Percentiles rank a stretch among this genome's conserved stretches.
phyloP scores from a whole-genome alignment of 2,888 invertebrate species.

The Leptinotarsa haldemani region DNA sequence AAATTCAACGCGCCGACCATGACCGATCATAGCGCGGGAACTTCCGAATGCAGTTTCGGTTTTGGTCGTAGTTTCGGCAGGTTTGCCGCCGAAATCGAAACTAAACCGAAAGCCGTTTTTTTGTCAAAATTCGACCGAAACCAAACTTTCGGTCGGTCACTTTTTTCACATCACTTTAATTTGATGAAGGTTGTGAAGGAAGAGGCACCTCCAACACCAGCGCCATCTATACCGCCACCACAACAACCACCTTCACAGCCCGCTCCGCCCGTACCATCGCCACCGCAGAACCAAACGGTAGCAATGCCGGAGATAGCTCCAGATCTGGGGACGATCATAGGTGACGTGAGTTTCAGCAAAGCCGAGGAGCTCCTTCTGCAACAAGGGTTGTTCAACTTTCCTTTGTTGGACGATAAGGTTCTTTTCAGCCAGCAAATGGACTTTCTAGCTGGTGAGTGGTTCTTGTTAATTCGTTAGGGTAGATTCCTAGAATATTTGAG shows the following conservation, averaged over 20 bases:
- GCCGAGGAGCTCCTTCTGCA: slow-evolving; percentile 60
- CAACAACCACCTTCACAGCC: neutral
- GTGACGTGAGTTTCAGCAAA: slow-evolving; percentile 57
- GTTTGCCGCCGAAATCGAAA: no score
- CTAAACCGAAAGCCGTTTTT: no score
- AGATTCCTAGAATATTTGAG: no score
- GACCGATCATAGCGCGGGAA: no score
- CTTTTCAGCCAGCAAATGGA: slow-evolving; percentile 57
- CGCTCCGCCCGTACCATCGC: neutral
- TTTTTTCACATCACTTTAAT: neutral
- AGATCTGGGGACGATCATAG: slow-evolving; percentile 47
- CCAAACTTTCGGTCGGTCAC: no score
- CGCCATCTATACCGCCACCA: neutral
- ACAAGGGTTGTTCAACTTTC: slow-evolving; percentile 58
- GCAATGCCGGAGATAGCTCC: slow-evolving; percentile 1
- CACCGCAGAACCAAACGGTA: neutral
- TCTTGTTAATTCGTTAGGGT: no score
- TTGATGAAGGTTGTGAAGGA: slow-evolving; percentile 11
- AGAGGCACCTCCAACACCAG: slow-evolving; percentile 6
- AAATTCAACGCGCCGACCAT: no score
- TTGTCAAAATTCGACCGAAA: no score
- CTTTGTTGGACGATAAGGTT: slow-evolving; percentile 57
- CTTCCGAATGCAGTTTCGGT: no score
- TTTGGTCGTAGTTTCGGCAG: no score
- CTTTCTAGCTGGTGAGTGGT: slow-evolving; percentile 53